phyloP scores from a whole-genome alignment of 2,797 vertebrate genomes.

The Apogon talboti region DNA sequence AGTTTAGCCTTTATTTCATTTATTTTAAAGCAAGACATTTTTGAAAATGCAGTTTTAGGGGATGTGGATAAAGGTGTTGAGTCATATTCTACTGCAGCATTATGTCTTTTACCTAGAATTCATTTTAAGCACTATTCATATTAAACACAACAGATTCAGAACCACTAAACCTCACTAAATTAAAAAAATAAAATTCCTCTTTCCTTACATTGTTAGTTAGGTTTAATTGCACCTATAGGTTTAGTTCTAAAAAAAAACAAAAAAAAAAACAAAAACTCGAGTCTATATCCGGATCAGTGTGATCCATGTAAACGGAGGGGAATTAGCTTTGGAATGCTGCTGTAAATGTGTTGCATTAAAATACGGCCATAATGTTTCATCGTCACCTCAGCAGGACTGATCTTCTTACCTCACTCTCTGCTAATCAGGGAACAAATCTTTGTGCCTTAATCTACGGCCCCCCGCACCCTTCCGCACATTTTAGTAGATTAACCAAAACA shows the following conservation, averaged over 20 bases:
- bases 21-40: background rate
- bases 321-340: slow-evolving; percentile 76
- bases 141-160: slow-evolving; percentile 14
- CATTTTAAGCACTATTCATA: too few relatives aligned
- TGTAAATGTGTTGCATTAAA: slow-evolving; percentile 69
- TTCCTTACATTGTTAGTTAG: slow-evolving; percentile 3
- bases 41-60: background rate
- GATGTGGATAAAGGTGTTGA: too few relatives aligned
- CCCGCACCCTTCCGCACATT: slow-evolving; percentile 72
- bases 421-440: slow-evolving; percentile 79
- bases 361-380: slow-evolving; percentile 79
- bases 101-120: background rate
- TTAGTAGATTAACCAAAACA: slow-evolving; percentile 85
- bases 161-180: background rate
- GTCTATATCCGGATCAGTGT: slow-evolving; percentile 50
- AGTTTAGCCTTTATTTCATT: too few relatives aligned
- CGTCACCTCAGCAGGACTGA: slow-evolving; percentile 72
- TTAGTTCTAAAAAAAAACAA: background rate
- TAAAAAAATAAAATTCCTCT: background rate
- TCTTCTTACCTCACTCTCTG: slow-evolving; percentile 85
- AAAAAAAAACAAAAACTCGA: background rate
- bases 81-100: background rate
- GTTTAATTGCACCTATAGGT: slow-evolving; percentile 2
- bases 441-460: slow-evolving; percentile 78
- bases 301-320: slow-evolving; percentile 54